phyloP scores from a whole-genome alignment of 2,888 invertebrate genomes.

The Acrocera orbiculus region DNA sequence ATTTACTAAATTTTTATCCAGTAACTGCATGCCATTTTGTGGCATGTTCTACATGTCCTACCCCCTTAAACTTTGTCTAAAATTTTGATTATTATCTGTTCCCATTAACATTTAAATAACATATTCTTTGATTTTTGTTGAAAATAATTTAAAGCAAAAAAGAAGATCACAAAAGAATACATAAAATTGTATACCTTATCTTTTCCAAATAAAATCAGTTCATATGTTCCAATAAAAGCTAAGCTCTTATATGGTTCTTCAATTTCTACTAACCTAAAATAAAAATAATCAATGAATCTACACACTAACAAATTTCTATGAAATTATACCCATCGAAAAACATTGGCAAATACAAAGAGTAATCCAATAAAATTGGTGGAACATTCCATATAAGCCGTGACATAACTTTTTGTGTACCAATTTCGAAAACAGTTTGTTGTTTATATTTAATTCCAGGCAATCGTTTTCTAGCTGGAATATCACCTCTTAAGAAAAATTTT shows the following conservation, averaged over 20 bases:
- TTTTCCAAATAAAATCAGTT: constrained; percentile 62
- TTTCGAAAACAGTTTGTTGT: no score
- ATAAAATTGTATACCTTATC: constrained; percentile 35
- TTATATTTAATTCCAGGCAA: no score
- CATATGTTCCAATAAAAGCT: constrained; percentile 69
- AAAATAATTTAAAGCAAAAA: no score
- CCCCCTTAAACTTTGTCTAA: no score
- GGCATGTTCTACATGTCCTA: no score
- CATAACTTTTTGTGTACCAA: constrained; percentile 8
- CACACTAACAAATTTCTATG: background rate
- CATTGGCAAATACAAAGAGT: constrained; percentile 82
- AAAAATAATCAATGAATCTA: constrained; percentile 1
- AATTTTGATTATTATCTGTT: no score
- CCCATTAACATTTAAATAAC: no score
- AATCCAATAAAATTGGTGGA: constrained; percentile 44
- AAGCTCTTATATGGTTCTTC: constrained; percentile 68
- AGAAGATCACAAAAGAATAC: no score
- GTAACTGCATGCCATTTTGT: no score
- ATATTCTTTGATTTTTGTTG: no score
- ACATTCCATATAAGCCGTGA: constrained; percentile 23
- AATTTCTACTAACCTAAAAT: constrained; percentile 47
- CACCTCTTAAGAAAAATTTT: constrained; percentile 25
- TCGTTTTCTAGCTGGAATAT: no score
- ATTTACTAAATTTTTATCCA: no score
- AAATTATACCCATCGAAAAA: constrained; percentile 63